Conservation (phyloP, 92 coral and sea anemone genomes). For the Meandrina meandrites region DNA sequence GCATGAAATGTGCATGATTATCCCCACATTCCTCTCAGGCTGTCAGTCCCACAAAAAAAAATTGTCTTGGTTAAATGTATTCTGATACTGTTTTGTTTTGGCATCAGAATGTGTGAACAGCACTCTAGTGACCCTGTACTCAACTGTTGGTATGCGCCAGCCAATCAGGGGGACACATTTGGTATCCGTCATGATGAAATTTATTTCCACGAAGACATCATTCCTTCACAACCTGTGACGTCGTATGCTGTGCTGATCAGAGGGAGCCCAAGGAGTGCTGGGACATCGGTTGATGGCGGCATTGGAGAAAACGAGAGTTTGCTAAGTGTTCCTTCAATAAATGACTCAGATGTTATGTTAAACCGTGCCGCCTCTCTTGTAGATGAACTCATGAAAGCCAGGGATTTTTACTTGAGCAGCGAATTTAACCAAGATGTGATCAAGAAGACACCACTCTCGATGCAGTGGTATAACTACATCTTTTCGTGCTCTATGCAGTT, state of each 20-base stretch:
- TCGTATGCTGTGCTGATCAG: constrained; percentile 77
- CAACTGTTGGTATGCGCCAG: constrained; percentile 77
- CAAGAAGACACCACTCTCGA: constrained; percentile 59
- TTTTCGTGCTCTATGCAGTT: constrained; percentile 79
- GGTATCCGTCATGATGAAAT: constrained; percentile 86
- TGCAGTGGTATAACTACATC: constrained; percentile 86
- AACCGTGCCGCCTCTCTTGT: constrained; percentile 62
- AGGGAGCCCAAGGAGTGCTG: constrained; percentile 55
- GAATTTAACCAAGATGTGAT: constrained; percentile 55
- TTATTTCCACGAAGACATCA: constrained; percentile 71
- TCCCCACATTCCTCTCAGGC: too few relatives aligned
- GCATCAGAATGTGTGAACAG: constrained; percentile 43
- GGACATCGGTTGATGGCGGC: constrained; percentile 58
- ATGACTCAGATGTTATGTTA: constrained; percentile 26
- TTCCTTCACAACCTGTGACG: constrained; percentile 79
- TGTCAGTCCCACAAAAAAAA: too few relatives aligned
- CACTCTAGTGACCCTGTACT: constrained; percentile 54
- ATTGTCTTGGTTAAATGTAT: too few relatives aligned
- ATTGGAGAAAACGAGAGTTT: constrained; percentile 29
- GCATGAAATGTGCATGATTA: too few relatives aligned
- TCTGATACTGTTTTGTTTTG: background rate
- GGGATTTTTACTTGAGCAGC: constrained; percentile 46
- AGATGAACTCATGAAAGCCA: constrained; percentile 65
- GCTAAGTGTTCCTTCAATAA: background rate
- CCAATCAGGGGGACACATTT: constrained; percentile 74